These are phyloP conservation scores for Didymodactylos carnosus DNA, from an alignment of 2,888 invertebrate species.

Conservation along the genomic window DNA sequence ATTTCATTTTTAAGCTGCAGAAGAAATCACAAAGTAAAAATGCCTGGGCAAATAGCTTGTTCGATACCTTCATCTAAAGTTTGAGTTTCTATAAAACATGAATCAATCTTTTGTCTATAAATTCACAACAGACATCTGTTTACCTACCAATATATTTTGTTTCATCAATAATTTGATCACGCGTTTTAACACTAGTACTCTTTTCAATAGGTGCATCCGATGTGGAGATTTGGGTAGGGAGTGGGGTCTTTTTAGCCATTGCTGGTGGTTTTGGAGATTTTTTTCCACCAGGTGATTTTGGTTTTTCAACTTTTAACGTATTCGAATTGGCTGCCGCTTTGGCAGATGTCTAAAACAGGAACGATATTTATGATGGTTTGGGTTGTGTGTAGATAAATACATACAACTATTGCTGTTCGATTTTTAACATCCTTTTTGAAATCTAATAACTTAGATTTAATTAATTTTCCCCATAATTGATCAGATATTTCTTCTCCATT, in stretches of 20 bases:
- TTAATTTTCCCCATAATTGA: slow-evolving; percentile 27
- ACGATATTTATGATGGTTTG: not conserved
- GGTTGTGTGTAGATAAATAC: not conserved
- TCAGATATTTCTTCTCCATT: slow-evolving; percentile 27
- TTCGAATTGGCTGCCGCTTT: slow-evolving; percentile 20
- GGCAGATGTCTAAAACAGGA: not conserved
- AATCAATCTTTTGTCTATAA: too few relatives aligned
- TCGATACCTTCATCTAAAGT: not conserved
- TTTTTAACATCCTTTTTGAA: slow-evolving; percentile 26
- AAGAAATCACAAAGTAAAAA: not conserved
- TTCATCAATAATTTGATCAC: slow-evolving; percentile 31
- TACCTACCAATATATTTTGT: slow-evolving; percentile 29
- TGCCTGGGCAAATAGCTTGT: not conserved
- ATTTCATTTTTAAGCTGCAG: not conserved
- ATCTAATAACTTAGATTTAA: slow-evolving; percentile 28
- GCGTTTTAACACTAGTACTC: slow-evolving; percentile 29
- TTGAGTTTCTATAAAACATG: too few relatives aligned
- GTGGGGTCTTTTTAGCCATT: not conserved
- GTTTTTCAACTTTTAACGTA: slow-evolving; percentile 22
- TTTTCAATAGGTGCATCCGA: slow-evolving; percentile 21
- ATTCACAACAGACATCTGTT: too few relatives aligned
- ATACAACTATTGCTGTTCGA: slow-evolving; percentile 19
- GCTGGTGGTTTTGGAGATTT: slow-evolving; percentile 31
- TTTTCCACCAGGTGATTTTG: slow-evolving; percentile 27
- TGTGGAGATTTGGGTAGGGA: not conserved